Percentiles rank a stretch among this genome's conserved stretches.
phyloP scores from a whole-genome alignment of 2,797 vertebrate genomes.

The Alca torda region DNA sequence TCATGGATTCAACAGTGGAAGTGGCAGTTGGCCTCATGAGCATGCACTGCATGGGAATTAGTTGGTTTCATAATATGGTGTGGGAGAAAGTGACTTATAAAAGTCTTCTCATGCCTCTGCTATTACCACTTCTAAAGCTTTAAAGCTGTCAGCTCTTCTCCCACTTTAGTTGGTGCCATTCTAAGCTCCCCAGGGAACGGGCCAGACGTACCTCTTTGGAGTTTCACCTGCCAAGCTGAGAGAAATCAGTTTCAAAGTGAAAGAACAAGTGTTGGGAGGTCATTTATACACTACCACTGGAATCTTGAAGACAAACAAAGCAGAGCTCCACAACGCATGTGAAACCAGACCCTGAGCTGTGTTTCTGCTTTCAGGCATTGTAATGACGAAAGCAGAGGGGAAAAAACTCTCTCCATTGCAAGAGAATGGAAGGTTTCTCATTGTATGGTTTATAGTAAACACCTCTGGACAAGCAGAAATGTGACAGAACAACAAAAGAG shows the following conservation, averaged over 20 bases:
- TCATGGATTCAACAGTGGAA: constrained; percentile 67
- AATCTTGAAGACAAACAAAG: constrained; percentile 64
- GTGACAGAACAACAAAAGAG: background rate
- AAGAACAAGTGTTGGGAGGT: constrained; percentile 60
- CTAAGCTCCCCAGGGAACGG: constrained; percentile 43
- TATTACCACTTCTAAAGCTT: constrained; percentile 75
- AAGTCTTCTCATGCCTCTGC: constrained; percentile 70
- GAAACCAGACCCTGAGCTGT: constrained; percentile 18
- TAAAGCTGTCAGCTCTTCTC: constrained; percentile 72
- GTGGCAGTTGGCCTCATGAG: constrained; percentile 73
- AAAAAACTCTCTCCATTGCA: background rate
- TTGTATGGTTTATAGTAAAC: background rate
- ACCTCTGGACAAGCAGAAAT: background rate
- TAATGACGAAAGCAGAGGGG: background rate
- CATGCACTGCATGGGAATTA: constrained; percentile 70
- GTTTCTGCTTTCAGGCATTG: constrained; percentile 31
- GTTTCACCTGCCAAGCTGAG: constrained; percentile 68
- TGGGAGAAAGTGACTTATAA: constrained; percentile 70
- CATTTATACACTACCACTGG: constrained; percentile 27
- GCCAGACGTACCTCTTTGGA: constrained; percentile 58
- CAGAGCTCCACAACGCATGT: background rate
- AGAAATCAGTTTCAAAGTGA: constrained; percentile 66
- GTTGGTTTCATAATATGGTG: constrained; percentile 69
- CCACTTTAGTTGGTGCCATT: constrained; percentile 61
- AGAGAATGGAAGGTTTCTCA: background rate